Base-by-base conservation (phyloP, 2,888 invertebrate species). In the Sipha maydis region DNA sequence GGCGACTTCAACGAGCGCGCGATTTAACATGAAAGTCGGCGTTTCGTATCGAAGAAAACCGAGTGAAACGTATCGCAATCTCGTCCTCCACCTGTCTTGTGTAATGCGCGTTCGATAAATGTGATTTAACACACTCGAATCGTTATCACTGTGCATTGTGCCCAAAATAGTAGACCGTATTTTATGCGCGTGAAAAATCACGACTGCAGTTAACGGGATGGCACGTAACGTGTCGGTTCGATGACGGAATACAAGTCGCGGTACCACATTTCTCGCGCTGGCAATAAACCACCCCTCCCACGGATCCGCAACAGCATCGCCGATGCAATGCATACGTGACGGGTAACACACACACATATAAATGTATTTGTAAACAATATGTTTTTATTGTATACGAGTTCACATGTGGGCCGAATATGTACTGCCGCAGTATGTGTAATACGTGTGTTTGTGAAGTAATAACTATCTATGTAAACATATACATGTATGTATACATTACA, bases 201-300 rank as follows among this genome's bases (percentile, higher is more conserved):
- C 67, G 67, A 67, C n/a, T 25, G 61, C 19, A 61, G 61, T 25
- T 25, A 8, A 21, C 25, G 8, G 61, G 61, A 1, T 8, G 8
- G 61, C 5, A 25, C 1, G 21, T 61, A 25, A 8, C 21, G 61
- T 4, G 21, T 19, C 19, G 21, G 9, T 3, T 8, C 21, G 25
- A 25, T 9, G 61, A n/a, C 8, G 69, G 25, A 69, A 1, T 1
- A 8, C 61, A 28, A 69, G 25, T 69, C 14, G 69, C 14, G 69
- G n/a, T 69, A 69, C 28, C 28, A 28, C 25, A 69, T 28, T 28
- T 69, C 28, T 28, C 71, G 71, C 71, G 71, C 71, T 41, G 28
- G 28, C 69, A 41, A 82, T 82, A 82, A 82, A 82, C 67, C 25
- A 82, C 69, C 67, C 41, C 41, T 38, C 41, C n/a, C 61, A n/a